phyloP scores from a whole-genome alignment of 2,888 invertebrate species.

The Nephrotoma flavescens region DNA sequence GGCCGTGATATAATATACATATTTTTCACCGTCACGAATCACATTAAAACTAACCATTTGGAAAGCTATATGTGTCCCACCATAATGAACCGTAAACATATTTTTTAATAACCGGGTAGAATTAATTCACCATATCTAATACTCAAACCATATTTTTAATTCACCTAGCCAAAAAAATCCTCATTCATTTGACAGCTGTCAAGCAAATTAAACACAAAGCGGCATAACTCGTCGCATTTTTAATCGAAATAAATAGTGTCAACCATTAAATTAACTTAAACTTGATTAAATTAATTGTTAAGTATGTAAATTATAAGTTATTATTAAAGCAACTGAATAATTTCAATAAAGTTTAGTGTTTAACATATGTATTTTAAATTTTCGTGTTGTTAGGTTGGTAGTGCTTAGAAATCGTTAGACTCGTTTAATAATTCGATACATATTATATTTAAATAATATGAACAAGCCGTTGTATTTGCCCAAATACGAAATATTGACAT shows the following conservation, averaged over 20 bases:
- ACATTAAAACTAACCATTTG: too few species aligned
- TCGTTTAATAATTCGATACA: background rate
- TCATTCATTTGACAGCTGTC: background rate
- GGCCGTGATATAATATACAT: too few species aligned
- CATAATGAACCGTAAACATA: background rate
- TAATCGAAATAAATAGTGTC: background rate
- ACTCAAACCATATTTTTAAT: background rate
- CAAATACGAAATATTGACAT: constrained; percentile 20
- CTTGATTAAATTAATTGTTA: background rate
- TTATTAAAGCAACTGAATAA: background rate
- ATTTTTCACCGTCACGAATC: too few species aligned
- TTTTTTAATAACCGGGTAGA: background rate
- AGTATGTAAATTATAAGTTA: background rate
- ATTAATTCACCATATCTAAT: background rate
- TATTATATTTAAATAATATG: background rate
- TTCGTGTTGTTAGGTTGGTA: background rate
- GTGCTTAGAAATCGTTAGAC: background rate
- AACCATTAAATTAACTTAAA: background rate
- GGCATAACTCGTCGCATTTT: background rate
- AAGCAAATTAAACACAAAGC: background rate
- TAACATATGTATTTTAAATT: background rate
- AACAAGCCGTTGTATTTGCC: constrained; percentile 7
- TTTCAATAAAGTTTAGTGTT: background rate
- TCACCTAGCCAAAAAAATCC: background rate
- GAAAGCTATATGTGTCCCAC: too few species aligned